A percentile compares a stretch with the other conserved stretches of the same genome.
phyloP scores from a whole-genome alignment of 2,797 vertebrate species.

The Lagocephalus sceleratus region DNA sequence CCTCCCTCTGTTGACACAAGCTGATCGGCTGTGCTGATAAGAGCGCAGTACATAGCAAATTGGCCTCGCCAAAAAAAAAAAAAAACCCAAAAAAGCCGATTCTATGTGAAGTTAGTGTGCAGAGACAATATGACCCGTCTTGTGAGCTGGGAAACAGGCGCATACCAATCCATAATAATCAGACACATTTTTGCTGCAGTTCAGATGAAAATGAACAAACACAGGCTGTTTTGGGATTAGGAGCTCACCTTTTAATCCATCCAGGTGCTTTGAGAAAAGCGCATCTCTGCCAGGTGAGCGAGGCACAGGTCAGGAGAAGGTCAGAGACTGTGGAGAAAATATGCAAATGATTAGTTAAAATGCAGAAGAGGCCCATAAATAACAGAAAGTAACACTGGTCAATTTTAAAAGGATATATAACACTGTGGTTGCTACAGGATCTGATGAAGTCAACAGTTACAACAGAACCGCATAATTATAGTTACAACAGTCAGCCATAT shows the following conservation, averaged over 20 bases:
- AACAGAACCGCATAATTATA: too few species aligned
- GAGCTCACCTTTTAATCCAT: constrained; percentile 64
- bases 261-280: constrained; percentile 21
- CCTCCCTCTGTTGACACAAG: too few species aligned
- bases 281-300: constrained; percentile 34
- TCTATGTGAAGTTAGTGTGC: too few species aligned
- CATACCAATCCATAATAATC: neutral
- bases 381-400: neutral
- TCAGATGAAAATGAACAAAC: neutral
- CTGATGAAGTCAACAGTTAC: too few species aligned
- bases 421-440: too few species aligned
- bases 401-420: too few species aligned
- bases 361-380: neutral
- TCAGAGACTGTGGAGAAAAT: constrained; percentile 35
- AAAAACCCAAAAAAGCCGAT: too few species aligned
- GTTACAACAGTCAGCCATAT: too few species aligned
- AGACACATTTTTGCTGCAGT: neutral
- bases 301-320: constrained; percentile 11
- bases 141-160: too few species aligned
- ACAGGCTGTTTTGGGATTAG: neutral
- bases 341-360: neutral
- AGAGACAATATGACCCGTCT: too few species aligned
- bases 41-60: constrained; percentile 8
- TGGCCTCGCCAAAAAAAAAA: constrained; percentile 8
- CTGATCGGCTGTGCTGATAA: neutral